Evolutionary conservation across 1,140 invertebrate species (phyloP), one percentile per base, ranked within the genome.

Genomic region (Leptinotarsa texana): DNA sequence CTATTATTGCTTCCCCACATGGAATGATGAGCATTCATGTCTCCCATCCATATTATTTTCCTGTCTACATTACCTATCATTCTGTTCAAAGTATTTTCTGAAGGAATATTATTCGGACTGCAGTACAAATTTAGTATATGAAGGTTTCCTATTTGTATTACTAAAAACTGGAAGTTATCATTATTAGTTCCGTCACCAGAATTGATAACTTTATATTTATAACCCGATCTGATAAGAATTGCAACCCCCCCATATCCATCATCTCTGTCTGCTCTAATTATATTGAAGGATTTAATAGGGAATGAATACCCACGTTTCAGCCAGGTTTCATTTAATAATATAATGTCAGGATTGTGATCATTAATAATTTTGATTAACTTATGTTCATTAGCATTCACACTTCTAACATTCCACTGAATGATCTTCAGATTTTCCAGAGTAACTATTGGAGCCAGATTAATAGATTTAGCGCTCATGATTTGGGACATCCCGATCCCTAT

Each of bases 351-450:
- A 3, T 75, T 72, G 15, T 65, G 5, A 22, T 75, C 42, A 13
- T 33, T 27, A 5, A 65, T 33, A 5, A 75, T 27, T 21, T 17
- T 65, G 13, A 75, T 72, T 47, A 75, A 33, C 24, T 75, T 65
- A 11, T 48, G n/a, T 42, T 68, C 42, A 48, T 75, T 75, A 42
- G 69, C 47, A 33, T 47, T 63, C n/a, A 75, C 27, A 27, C 74
- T 72, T 48, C 74, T 72, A 21, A 72, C 33, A 51, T 75, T 75
- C 74, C 69, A 75, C 49, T 75, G 74, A 27, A 75, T 21, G 48
- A 72, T 65, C 18, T 71, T 75, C 8, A 74, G 63, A 1, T 61
- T 21, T 11, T 69, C 27, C 18, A 42, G 13, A 69, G 13, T 48
- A 51, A 51, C 17, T 15, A 15, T 51, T n/a, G 13, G 17, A 15